phyloP scores from a whole-genome alignment of 2,797 vertebrate species.

The Artibeus lituratus region DNA sequence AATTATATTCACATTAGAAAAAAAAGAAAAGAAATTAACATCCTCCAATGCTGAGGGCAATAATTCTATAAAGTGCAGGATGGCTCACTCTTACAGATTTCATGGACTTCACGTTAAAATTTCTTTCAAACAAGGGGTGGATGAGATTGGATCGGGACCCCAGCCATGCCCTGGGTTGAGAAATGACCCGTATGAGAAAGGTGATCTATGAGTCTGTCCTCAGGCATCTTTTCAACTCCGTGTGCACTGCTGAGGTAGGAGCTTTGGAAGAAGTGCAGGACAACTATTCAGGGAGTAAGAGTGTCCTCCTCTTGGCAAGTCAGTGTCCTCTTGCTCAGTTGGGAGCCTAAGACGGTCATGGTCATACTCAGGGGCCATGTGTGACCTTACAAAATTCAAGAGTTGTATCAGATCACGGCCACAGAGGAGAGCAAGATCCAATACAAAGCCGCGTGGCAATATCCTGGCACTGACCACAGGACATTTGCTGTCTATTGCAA shows the following conservation, averaged over 20 bases:
- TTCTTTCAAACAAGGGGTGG: neutral
- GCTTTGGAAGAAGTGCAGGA: neutral
- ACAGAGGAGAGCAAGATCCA: neutral
- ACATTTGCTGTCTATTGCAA: neutral
- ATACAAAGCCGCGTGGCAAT: neutral
- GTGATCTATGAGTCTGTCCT: neutral
- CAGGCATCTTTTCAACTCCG: neutral
- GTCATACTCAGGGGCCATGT: neutral
- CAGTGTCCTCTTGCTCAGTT: neutral
- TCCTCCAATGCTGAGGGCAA: neutral
- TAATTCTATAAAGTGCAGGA: neutral
- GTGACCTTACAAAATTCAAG: neutral
- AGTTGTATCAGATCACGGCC: neutral
- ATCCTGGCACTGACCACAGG: neutral
- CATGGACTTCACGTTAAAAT: neutral
- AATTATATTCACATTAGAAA: neutral
- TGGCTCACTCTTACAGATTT: neutral
- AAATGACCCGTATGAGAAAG: neutral
- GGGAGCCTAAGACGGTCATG: neutral
- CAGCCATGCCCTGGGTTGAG: neutral
- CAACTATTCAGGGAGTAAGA: neutral
- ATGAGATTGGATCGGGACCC: neutral
- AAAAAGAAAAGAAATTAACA: neutral
- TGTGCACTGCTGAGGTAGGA: neutral
- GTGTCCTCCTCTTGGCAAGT: neutral